These are phyloP conservation scores for Chroicocephalus ridibundus DNA, from an alignment of 2,113 vertebrate species.

Conservation along the genomic window DNA sequence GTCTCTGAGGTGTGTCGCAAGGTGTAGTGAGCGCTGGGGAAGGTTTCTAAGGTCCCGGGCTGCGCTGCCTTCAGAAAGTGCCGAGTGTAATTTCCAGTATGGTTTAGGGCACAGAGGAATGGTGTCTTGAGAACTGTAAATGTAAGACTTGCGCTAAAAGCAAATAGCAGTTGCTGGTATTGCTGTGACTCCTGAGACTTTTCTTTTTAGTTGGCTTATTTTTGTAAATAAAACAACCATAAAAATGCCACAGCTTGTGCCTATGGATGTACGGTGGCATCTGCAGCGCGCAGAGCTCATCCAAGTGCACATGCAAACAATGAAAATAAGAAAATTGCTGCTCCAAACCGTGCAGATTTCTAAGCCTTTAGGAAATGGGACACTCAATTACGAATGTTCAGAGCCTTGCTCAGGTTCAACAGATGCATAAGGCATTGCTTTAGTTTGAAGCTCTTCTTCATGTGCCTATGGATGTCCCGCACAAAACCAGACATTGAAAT, in stretches of 20 bases:
- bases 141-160: not conserved
- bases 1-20: not conserved
- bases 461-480: not conserved
- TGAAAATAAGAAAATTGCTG: not conserved
- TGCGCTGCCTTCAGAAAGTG: not conserved
- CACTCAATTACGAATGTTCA: not conserved
- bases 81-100: not conserved
- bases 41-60: not conserved
- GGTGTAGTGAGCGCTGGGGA: not conserved
- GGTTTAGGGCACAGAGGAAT: not conserved
- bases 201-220: not conserved
- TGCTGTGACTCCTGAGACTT: not conserved
- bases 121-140: not conserved
- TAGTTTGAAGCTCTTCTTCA: not conserved
- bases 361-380: not conserved
- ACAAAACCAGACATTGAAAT: not conserved
- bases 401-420: not conserved
- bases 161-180: not conserved
- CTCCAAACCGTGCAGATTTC: not conserved
- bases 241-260: not conserved
- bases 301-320: accelerated
- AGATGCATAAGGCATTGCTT: not conserved
- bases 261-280: not conserved
- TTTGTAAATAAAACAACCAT: not conserved
- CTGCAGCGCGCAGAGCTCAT: not conserved